Evolutionary conservation across 2,113 vertebrate genomes (phyloP).

Genomic region (Alligator sinensis): DNA sequence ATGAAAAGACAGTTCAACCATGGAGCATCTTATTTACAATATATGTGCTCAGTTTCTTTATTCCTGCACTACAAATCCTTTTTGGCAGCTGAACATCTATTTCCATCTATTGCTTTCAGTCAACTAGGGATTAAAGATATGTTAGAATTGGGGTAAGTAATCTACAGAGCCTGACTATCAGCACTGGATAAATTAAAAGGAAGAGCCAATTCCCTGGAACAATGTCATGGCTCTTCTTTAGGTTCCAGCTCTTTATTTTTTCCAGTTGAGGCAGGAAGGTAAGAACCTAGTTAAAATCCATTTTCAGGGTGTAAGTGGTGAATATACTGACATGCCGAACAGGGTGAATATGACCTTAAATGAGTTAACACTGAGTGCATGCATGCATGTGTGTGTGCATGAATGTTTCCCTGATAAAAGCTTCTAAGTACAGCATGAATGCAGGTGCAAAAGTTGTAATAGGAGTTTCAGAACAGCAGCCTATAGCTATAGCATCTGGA

Average conservation of each 20-base stretch:
- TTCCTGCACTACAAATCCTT: neutral
- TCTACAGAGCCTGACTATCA: neutral
- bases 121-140: neutral
- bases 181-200: neutral
- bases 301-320: neutral
- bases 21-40: neutral
- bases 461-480: too few relatives aligned
- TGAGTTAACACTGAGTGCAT: neutral
- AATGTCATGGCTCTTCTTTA: neutral
- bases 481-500: neutral
- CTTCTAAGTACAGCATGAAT: accelerated
- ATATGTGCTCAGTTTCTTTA: neutral
- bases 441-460: neutral
- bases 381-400: too few relatives aligned
- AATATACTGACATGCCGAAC: neutral
- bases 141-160: neutral
- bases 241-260: neutral
- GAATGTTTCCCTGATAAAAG: neutral
- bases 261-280: neutral
- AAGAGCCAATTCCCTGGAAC: neutral
- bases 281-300: neutral
- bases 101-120: neutral
- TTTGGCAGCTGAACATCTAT: neutral
- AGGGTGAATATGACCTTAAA: accelerated
- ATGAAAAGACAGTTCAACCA: neutral